phyloP scores from a whole-genome alignment of 2,113 vertebrate species.

The Cinclus cinclus region DNA sequence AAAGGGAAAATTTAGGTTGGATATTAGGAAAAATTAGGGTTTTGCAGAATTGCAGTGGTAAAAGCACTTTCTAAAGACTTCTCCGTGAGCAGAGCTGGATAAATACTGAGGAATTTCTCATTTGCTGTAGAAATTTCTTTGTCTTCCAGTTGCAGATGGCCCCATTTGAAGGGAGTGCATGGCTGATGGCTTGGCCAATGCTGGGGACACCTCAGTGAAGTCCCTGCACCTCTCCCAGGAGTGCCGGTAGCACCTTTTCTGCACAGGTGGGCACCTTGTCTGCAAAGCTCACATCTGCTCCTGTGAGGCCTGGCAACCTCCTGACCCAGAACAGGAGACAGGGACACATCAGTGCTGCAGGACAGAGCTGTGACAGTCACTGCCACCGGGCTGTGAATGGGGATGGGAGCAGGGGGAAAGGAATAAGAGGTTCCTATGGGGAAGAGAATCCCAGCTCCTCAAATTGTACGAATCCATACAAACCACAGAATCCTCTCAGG shows the following conservation, averaged over 20 bases:
- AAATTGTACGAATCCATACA: neutral
- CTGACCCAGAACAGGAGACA: neutral
- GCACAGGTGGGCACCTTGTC: neutral
- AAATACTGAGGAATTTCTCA: neutral
- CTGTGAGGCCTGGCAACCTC: neutral
- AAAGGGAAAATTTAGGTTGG: neutral
- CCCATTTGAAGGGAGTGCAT: neutral
- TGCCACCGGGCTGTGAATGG: neutral
- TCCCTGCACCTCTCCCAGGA: neutral
- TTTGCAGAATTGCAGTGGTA: neutral
- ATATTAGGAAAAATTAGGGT: neutral
- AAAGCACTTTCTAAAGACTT: neutral
- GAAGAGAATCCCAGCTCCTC: neutral
- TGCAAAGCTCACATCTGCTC: neutral
- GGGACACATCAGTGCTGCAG: neutral
- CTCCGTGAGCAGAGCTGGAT: neutral
- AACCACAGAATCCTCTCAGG: neutral
- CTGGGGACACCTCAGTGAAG: accelerated
- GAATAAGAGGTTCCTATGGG: neutral
- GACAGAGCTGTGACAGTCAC: neutral
- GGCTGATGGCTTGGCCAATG: neutral
- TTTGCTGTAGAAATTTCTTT: neutral
- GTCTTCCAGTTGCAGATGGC: neutral
- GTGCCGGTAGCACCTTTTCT: neutral
- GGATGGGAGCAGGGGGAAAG: neutral